These are phyloP conservation scores for Thaumatotibia leucotreta DNA, from an alignment of 1,140 invertebrate species.

Conservation along the genomic window DNA sequence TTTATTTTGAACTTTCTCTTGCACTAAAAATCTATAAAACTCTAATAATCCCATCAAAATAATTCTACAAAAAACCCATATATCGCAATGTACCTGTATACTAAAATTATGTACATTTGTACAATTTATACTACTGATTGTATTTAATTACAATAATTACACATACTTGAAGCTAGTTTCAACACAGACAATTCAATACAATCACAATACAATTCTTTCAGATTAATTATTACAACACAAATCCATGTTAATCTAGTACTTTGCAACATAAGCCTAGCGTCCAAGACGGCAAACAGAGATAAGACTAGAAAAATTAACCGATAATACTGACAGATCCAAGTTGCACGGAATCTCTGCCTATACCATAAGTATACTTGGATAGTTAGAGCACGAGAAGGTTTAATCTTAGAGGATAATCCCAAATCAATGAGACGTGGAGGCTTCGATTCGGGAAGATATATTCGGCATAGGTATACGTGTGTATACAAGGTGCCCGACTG, in stretches of 20 bases:
- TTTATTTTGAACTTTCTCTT: no score
- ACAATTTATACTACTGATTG: no score
- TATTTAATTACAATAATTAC: no score
- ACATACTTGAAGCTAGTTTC: no score
- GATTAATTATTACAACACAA: not conserved
- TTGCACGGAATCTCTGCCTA: not conserved
- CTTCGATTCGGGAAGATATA: conserved; percentile 36
- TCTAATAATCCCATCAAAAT: no score
- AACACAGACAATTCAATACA: no score
- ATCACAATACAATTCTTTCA: not conserved
- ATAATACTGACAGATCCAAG: not conserved
- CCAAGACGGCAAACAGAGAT: not conserved
- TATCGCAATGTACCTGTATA: no score
- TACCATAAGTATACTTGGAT: conserved; percentile 19
- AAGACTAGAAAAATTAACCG: not conserved
- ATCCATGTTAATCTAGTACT: not conserved
- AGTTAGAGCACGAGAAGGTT: conserved; percentile 42
- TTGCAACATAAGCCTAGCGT: not conserved
- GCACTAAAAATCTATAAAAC: no score
- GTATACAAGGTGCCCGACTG: conserved; percentile 34
- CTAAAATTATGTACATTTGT: no score
- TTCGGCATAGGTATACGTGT: conserved; percentile 22
- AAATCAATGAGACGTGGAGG: conserved; percentile 56
- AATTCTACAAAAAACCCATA: no score
- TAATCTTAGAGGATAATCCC: conserved; percentile 63